Evolutionary conservation across 2,888 invertebrate species (phyloP), one percentile per base, ranked within the genome.

Genomic region (Agrochola macilenta): DNA sequence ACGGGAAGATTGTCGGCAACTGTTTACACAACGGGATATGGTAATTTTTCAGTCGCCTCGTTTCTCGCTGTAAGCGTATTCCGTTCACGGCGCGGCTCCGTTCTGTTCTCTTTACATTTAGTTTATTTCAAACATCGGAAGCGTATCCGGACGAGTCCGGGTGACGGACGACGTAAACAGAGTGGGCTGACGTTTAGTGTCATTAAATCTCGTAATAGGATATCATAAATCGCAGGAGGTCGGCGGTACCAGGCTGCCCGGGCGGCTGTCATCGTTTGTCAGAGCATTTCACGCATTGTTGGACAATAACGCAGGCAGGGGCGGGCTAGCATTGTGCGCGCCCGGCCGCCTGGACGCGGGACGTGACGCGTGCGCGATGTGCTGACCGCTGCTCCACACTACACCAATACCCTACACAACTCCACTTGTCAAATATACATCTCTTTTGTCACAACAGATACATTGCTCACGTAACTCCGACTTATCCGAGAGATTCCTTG

Each of bases 211-310:
- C 93, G 95, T 96, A 96, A 96, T 96, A 96, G 96, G 96, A 95
- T 95, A 96, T 95, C 96, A 96, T 96, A 96, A 96, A 96, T 96
- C 93, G 96, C 94, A 92, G 94, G 95, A 95, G 96, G 95, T 94
- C 94, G 95, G 93, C 93, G 92, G 93, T 91, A 92, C 92, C 91
- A 92, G 93, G 93, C 93, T 88, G 93, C 92, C 93, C 93, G 94
- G 94, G 94, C 94, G 94, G 94, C 95, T 96, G 97, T 96, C 97
- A 96, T 97, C 97, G 97, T 97, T 96, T 97, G 97, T 97, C 97
- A 97, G 96, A 93, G 95, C 95, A 95, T 96, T 97, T 96, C 96
- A 96, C 96, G 96, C 96, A 94, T 96, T 96, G 96, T 96, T 95
- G 96, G 96, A 95, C 95, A 95, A 96, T 96, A 96, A 95, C 95